Conservation (phyloP, 2,113 vertebrate species). For the Pipra filicauda region DNA sequence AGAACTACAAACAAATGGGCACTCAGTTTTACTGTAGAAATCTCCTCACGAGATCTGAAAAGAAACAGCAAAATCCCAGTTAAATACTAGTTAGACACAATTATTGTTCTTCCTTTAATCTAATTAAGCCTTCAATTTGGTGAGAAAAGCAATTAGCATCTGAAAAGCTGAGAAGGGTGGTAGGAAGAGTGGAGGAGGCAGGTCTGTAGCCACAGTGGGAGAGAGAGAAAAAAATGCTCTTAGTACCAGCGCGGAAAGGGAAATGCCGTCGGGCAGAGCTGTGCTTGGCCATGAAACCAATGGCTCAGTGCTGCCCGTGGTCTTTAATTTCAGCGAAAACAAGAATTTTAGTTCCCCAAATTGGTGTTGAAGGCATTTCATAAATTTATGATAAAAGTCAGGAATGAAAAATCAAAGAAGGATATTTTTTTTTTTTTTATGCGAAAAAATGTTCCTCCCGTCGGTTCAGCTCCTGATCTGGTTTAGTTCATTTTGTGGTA, state of each 20-base stretch:
- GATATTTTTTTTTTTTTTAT: fast-evolving
- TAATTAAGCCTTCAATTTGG: conserved; percentile 62
- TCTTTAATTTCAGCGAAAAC: neutral
- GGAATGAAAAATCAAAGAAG: neutral
- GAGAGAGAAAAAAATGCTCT: neutral
- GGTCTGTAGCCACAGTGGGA: neutral
- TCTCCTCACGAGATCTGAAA: conserved; percentile 24
- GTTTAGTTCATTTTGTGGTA: conserved; percentile 1
- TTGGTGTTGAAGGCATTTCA: neutral
- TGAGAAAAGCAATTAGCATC: conserved; percentile 54
- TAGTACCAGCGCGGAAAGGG: neutral
- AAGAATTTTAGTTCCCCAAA: neutral
- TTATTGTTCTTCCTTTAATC: conserved; percentile 57
- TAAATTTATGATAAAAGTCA: neutral
- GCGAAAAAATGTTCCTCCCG: neutral
- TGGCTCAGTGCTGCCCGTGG: neutral
- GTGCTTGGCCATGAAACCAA: neutral
- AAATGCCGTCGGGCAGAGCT: neutral
- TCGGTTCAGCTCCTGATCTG: neutral
- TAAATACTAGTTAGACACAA: conserved; percentile 55
- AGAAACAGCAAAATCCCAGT: conserved; percentile 29
- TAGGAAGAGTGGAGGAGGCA: conserved; percentile 3
- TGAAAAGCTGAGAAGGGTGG: conserved; percentile 17
- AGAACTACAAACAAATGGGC: neutral
- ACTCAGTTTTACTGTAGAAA: neutral